Conservation (phyloP, 2,113 vertebrate species). For the Sisor rabdophorus region DNA sequence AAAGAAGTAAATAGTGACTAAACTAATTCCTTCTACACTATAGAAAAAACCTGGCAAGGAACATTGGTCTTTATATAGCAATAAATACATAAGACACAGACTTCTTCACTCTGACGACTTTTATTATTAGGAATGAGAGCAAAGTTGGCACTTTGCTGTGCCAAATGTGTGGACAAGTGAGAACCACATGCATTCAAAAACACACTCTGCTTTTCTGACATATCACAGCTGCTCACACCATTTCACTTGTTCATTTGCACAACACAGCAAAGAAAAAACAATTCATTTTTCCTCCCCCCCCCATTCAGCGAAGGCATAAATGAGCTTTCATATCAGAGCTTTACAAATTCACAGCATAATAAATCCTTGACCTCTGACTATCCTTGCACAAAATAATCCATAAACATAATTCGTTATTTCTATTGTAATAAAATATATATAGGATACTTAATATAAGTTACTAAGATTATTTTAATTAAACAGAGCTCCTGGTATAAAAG, state of each 20-base stretch:
- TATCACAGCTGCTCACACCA: slow-evolving; percentile 3
- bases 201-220: slow-evolving; percentile 29
- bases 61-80: background rate
- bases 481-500: slow-evolving; percentile 49
- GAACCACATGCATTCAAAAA: slow-evolving; percentile 21
- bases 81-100: slow-evolving; percentile 20
- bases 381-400: background rate
- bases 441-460: slow-evolving; percentile 69
- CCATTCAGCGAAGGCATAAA: slow-evolving; percentile 51
- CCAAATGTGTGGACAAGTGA: slow-evolving; percentile 34
- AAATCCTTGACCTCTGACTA: slow-evolving; percentile 7
- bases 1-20: no score
- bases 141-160: slow-evolving; percentile 45
- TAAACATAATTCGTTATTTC: slow-evolving; percentile 56
- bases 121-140: slow-evolving; percentile 46
- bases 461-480: slow-evolving; percentile 57
- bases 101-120: slow-evolving; percentile 39
- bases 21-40: no score
- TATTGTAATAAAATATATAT: slow-evolving; percentile 61
- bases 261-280: background rate
- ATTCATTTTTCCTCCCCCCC: background rate
- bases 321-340: slow-evolving; percentile 41
- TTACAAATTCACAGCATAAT: slow-evolving; percentile 39
- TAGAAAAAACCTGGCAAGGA: background rate
- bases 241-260: slow-evolving; percentile 25